Percentiles rank a stretch among this genome's conserved stretches.
phyloP scores from a whole-genome alignment of 2,113 vertebrate species.

The Emydura subglobosa region DNA sequence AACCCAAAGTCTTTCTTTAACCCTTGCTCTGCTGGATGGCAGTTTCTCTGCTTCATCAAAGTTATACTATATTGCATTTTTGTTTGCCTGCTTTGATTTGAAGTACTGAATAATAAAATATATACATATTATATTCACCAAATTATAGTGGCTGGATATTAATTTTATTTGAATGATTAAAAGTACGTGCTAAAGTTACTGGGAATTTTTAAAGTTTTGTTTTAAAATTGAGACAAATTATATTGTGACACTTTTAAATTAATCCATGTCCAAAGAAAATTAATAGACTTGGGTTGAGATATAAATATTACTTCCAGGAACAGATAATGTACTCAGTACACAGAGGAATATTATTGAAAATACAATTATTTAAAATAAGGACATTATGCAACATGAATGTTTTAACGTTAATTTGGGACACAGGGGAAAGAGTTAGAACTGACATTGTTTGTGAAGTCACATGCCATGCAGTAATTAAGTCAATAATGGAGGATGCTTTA shows the following conservation, averaged over 20 bases:
- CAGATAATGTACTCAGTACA: neutral
- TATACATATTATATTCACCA: neutral
- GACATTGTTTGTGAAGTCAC: neutral
- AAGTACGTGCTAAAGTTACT: neutral
- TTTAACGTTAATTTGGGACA: neutral
- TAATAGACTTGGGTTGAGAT: neutral
- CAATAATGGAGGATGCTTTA: neutral
- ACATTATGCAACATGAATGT: neutral
- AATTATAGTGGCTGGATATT: neutral
- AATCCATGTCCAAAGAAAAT: neutral
- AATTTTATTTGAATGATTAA: conserved; percentile 8
- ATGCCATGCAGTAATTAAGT: neutral
- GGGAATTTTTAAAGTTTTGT: conserved; percentile 13
- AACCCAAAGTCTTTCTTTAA: too few species aligned
- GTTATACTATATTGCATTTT: neutral
- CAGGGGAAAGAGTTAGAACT: neutral
- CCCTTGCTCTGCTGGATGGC: too few species aligned
- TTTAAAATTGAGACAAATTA: neutral
- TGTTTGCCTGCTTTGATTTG: neutral
- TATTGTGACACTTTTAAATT: neutral
- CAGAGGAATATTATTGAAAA: neutral
- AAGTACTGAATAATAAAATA: neutral
- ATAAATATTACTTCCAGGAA: neutral
- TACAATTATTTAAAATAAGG: neutral
- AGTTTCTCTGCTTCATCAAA: neutral